Conservation (phyloP, 1,140 invertebrate genomes). For the Periplaneta americana region DNA sequence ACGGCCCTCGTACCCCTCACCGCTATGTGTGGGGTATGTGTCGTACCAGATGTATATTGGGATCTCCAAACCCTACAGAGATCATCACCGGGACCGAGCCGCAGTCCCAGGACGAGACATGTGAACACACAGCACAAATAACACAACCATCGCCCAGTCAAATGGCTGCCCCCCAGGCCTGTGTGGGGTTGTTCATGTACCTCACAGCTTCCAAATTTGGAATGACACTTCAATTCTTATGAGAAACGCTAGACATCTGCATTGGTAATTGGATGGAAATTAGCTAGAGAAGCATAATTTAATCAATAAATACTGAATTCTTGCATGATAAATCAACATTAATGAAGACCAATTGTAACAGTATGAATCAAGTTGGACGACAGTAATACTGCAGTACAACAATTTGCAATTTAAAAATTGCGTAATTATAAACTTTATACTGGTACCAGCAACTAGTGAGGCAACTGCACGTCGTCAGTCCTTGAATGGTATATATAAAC, state of each 20-base stretch:
- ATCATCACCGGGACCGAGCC: background rate
- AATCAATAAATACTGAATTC: too few relatives aligned
- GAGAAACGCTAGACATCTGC: background rate
- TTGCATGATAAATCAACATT: too few relatives aligned
- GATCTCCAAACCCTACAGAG: slow-evolving; percentile 76
- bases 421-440: too few relatives aligned
- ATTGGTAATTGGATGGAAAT: too few relatives aligned
- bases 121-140: background rate
- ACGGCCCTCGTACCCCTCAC: slow-evolving; percentile 84
- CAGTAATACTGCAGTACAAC: too few relatives aligned
- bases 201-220: background rate
- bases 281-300: too few relatives aligned
- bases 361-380: too few relatives aligned
- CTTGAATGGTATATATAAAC: too few relatives aligned
- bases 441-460: too few relatives aligned
- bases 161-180: background rate
- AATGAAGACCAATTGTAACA: too few relatives aligned
- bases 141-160: background rate
- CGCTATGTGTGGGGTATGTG: slow-evolving; percentile 90
- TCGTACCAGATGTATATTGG: slow-evolving; percentile 97
- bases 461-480: too few relatives aligned
- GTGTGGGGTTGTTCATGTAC: background rate
- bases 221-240: background rate
- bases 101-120: slow-evolving; percentile 4
- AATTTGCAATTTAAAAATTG: too few relatives aligned